Percentiles rank a stretch among this genome's conserved stretches.
Evolutionary conservation across 2,113 vertebrate species (phyloP).

Genomic region (Actenoides hombroni): DNA sequence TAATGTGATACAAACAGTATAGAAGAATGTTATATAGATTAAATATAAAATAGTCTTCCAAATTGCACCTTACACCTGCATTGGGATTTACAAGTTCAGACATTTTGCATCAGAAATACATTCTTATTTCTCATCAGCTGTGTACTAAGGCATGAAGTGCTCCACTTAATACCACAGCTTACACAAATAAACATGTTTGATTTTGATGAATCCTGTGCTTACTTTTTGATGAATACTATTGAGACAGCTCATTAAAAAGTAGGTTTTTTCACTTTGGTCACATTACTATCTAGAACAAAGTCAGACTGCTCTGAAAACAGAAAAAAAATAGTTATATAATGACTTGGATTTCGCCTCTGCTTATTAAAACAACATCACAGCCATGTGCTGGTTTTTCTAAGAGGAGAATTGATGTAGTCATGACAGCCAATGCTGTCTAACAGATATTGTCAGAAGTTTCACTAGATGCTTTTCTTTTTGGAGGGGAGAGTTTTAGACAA

Average conservation of each 20-base stretch:
- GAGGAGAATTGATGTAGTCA: neutral
- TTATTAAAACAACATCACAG: slow-evolving; percentile 45
- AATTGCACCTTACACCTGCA: neutral
- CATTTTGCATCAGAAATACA: neutral
- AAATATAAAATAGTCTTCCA: neutral
- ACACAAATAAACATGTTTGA: slow-evolving; percentile 48
- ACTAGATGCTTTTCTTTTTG: neutral
- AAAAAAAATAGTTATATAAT: slow-evolving; percentile 12
- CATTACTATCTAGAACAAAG: slow-evolving; percentile 55
- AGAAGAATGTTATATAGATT: neutral
- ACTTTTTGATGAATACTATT: slow-evolving; percentile 58
- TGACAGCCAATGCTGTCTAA: neutral
- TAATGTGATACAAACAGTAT: neutral
- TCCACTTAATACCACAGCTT: slow-evolving; percentile 30
- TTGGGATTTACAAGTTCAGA: neutral
- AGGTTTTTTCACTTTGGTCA: neutral
- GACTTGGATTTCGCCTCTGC: slow-evolving; percentile 29
- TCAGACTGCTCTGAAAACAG: neutral
- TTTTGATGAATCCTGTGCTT: slow-evolving; percentile 34
- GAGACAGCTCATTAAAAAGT: slow-evolving; percentile 62
- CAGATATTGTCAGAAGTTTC: neutral
- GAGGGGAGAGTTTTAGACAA: neutral
- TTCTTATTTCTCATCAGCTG: neutral
- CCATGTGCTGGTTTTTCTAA: neutral
- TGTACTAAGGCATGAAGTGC: slow-evolving; percentile 28